Conservation (phyloP, 2,888 invertebrate genomes). For the Buathra laborator region DNA sequence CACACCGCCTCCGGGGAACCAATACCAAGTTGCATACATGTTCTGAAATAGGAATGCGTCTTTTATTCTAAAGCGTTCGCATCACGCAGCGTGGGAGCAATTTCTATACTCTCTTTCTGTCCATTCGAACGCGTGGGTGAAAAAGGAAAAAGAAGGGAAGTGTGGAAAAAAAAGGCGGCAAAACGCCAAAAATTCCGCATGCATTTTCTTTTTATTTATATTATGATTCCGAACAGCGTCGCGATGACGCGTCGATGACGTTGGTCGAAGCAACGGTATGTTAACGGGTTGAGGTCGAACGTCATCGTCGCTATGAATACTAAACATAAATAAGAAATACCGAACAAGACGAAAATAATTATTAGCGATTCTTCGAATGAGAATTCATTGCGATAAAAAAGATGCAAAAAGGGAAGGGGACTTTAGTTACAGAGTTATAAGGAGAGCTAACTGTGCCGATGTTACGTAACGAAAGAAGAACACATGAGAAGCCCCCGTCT, state of each 20-base stretch:
- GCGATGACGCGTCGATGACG: conserved; percentile 41
- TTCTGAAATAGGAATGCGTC: conserved; percentile 54
- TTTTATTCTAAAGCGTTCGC: conserved; percentile 15
- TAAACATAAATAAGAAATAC: conserved; percentile 17
- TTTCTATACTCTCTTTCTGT: conserved; percentile 24
- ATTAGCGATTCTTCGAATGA: conserved; percentile 3
- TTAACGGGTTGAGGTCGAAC: conserved; percentile 28
- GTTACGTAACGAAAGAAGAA: conserved; percentile 21
- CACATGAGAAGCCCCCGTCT: background rate
- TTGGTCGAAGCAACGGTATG: conserved; percentile 27
- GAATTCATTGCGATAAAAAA: conserved; percentile 6
- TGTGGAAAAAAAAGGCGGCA: conserved; percentile 12
- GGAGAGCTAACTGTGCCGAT: background rate
- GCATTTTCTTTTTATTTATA: conserved; percentile 20
- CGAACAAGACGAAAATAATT: conserved; percentile 10
- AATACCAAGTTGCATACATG: conserved; percentile 24
- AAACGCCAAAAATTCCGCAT: conserved; percentile 26
- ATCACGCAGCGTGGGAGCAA: conserved; percentile 37
- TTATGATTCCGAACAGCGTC: conserved; percentile 15
- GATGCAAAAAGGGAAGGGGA: background rate
- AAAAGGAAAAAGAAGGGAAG: background rate
- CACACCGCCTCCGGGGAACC: background rate
- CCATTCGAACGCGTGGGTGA: conserved; percentile 14
- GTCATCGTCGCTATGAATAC: conserved; percentile 32
- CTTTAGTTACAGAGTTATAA: background rate